Base-by-base conservation (phyloP, 2,797 vertebrate species). In the Leptodactylus fallax region DNA sequence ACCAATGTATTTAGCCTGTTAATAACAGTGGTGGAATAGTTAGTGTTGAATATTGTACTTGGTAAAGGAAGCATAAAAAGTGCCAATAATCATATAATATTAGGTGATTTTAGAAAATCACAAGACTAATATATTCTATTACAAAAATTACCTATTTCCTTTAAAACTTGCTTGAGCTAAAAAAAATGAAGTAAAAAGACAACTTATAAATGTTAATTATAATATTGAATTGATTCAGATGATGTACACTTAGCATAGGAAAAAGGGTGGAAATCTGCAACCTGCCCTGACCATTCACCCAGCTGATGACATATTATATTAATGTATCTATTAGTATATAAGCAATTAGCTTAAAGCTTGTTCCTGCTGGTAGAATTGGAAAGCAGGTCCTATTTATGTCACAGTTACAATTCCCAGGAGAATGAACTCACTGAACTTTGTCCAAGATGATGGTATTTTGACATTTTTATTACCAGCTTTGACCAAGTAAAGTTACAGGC, bases 181-280 rank as follows among this genome's bases (percentile, higher is more conserved):
- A 49, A 65, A 87, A 19, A 47, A 91, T 90, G 85, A 51, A 90
- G 12, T 2, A 21, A 77, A 53, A 91, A 91, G 90, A 89, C 87
- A 92, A 74, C 90, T 87, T 82, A 90, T 91, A 91, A 90, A 45
- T 91, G 85, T 89, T 92, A 92, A 93, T 91, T 93, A 81, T 58
- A 86, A 87, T 88, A 90, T 78, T 90, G 55, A 87, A 90, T 90
- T 91, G 86, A 90, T 87, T 89, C 87, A 91, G 92, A 90, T 90
- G 90, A 85, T 91, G 85, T 92, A 92, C 91, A 91, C 86, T 90
- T 74, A 87, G 85, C 90, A 90, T 19, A 85, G 90, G 90, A 47
- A 92, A 85, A n/a, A 72, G 81, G 87, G 72, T 85, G 86, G 87
- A 90, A 91, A 90, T 87, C 87, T 69, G 65, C 80, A 91, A 92